A percentile compares a stretch with the other conserved stretches of the same genome.
Conservation (phyloP, 2,797 vertebrate genomes). For the Liparis tanakae region DNA sequence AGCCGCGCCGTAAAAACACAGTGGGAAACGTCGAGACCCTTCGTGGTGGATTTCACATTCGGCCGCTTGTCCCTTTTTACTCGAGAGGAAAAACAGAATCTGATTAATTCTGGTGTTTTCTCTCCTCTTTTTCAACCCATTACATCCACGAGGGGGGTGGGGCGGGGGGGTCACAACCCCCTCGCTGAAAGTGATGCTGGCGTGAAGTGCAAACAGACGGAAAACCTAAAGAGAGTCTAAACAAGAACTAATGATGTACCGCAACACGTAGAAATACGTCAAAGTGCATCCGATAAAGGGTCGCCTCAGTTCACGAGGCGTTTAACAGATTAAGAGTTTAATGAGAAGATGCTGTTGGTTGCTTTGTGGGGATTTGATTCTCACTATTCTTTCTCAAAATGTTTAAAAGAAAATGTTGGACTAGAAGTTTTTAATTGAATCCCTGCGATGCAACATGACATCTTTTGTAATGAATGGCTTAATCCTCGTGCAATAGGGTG, state of each 20-base stretch:
- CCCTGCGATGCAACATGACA: not conserved
- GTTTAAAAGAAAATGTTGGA: not conserved
- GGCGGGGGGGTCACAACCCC: slow-evolving; percentile 44
- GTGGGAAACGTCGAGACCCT: slow-evolving; percentile 45
- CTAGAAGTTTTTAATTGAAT: not conserved
- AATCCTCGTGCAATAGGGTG: not conserved
- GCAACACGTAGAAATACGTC: slow-evolving; percentile 48
- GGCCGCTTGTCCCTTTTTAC: slow-evolving; percentile 51
- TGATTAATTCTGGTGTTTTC: slow-evolving; percentile 38
- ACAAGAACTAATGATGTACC: slow-evolving; percentile 49
- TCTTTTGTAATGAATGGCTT: not conserved
- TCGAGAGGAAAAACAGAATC: slow-evolving; percentile 43
- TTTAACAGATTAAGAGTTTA: not conserved
- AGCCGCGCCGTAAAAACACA: slow-evolving; percentile 62
- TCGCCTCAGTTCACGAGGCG: not conserved
- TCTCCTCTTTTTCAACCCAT: slow-evolving; percentile 12
- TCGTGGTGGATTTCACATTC: slow-evolving; percentile 56
- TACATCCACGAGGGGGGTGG: slow-evolving; percentile 34
- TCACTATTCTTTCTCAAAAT: not conserved
- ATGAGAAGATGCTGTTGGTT: not conserved
- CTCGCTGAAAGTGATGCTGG: slow-evolving; percentile 52
- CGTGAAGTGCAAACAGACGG: slow-evolving; percentile 66
- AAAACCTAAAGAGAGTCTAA: slow-evolving; percentile 51
- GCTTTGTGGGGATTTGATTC: slow-evolving; percentile 5
- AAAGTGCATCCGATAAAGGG: slow-evolving; percentile 20